Evolutionary conservation across 2,113 vertebrate species (phyloP).

Genomic region (Myrmecophaga tridactyla): DNA sequence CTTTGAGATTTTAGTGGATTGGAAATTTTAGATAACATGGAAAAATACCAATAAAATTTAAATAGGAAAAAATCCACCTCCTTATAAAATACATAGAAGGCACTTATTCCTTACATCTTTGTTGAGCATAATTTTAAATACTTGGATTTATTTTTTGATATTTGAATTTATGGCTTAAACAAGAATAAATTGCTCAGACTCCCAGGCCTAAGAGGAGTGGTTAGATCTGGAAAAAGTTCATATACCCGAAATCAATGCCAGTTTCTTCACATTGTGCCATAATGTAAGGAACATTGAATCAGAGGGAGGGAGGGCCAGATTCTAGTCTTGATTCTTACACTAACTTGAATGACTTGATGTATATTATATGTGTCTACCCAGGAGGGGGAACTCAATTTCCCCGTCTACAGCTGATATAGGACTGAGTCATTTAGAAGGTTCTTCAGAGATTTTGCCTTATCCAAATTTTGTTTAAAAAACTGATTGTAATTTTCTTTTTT

Average conservation of each 20-base stretch:
- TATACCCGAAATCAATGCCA: neutral
- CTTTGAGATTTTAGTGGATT: neutral
- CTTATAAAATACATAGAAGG: neutral
- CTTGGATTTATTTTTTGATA: too few species aligned
- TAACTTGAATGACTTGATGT: neutral
- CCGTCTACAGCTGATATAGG: neutral
- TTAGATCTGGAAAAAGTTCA: neutral
- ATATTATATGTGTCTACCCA: neutral
- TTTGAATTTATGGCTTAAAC: neutral
- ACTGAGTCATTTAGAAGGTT: neutral
- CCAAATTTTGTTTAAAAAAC: neutral
- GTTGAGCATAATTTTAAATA: neutral
- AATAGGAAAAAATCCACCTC: neutral
- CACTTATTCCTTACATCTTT: neutral
- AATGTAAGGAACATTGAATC: neutral
- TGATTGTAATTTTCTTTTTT: neutral
- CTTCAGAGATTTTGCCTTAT: neutral
- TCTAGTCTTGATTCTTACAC: neutral
- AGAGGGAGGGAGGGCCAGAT: neutral
- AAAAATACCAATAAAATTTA: conserved; percentile 1
- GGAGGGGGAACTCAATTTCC: neutral
- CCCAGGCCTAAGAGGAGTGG: neutral
- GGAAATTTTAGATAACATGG: neutral
- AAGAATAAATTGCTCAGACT: neutral
- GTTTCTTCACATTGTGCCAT: neutral